Base-by-base conservation (phyloP, 2,888 invertebrate species). In the Macaria liturata region DNA sequence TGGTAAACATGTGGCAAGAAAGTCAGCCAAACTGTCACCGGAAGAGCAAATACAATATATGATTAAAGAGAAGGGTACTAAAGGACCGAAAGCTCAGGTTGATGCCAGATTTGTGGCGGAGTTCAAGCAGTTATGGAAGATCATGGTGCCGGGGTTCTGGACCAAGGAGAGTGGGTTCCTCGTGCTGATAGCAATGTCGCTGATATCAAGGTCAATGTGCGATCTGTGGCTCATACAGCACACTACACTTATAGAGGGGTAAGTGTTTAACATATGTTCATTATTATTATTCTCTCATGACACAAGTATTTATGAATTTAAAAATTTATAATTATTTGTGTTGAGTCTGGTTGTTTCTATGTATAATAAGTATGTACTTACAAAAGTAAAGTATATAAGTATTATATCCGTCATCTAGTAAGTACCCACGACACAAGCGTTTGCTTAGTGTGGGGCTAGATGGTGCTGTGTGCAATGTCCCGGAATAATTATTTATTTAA, bases 171-270 rank as follows among this genome's bases (percentile, higher is more conserved):
- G 94, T 65, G 96, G 95, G 4, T 94, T 95, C 63, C 91, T 97
- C 76, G 63, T 93, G 8, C 81, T 97, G 32, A 95, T 98, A 5
- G 99, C 98, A 0, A 79, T 91, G 4, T 95, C 98, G 4, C 92
- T 99, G 45, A 93, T 98, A 31, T 95, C 97, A 3, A 93, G 99
- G 69, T 98, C 99, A 0, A 93, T 98, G 68, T 98, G 98, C 78
- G 99, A 99, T 87, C 94, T 99, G 53, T 99, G 98, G 98, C 95
- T 99, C 93, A 99, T 99, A 70, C 96, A 97, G 76, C 97, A 97
- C 81, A 97, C 97, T 8, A 99, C 99, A 2, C 93, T 96, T 55
- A 95, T 99, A 71, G 99, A 99, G 93, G 97, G 97, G 96, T 95
- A 82, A 88, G 89, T 74, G 2, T 43, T 44, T 31, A 8, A 42